A percentile compares a stretch with the other conserved stretches of the same genome.
These are phyloP conservation scores for Lasiommata megera DNA, from an alignment of 2,888 invertebrate genomes.

Conservation along the genomic window DNA sequence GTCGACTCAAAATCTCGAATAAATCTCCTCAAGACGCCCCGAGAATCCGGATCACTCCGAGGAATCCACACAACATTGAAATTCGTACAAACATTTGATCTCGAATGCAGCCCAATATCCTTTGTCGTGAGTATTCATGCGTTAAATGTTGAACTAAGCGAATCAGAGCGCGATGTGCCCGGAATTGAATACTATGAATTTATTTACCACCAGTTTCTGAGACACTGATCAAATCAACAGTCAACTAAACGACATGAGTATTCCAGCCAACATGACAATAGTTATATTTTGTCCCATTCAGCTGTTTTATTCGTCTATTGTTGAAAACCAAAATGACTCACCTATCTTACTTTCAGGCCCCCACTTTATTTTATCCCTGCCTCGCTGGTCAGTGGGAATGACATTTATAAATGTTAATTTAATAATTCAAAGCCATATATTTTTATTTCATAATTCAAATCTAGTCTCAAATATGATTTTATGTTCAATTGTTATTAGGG, in stretches of 20 bases:
- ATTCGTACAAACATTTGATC: constrained; percentile 29
- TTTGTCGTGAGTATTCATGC: constrained; percentile 24
- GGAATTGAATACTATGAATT: constrained; percentile 15
- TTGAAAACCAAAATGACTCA: no score
- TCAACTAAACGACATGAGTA: neutral
- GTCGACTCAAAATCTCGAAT: constrained; percentile 6
- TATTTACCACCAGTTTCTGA: neutral
- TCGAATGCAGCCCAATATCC: constrained; percentile 25
- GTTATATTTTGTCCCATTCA: no score
- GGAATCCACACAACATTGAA: constrained; percentile 21
- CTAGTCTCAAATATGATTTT: no score
- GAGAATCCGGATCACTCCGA: neutral
- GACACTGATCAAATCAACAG: neutral
- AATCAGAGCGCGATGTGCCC: constrained; percentile 14
- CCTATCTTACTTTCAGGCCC: no score
- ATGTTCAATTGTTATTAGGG: no score
- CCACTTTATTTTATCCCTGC: no score
- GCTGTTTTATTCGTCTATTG: no score
- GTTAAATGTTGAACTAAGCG: constrained; percentile 23
- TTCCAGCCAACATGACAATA: no score
- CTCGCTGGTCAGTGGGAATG: no score
- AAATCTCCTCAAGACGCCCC: constrained; percentile 6
- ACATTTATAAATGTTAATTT: no score
- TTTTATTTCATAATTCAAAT: no score
- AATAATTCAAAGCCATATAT: no score